Evolutionary conservation across 2,113 vertebrate genomes (phyloP), one percentile per base, ranked within the genome.

Genomic region (Gila orcuttii): DNA sequence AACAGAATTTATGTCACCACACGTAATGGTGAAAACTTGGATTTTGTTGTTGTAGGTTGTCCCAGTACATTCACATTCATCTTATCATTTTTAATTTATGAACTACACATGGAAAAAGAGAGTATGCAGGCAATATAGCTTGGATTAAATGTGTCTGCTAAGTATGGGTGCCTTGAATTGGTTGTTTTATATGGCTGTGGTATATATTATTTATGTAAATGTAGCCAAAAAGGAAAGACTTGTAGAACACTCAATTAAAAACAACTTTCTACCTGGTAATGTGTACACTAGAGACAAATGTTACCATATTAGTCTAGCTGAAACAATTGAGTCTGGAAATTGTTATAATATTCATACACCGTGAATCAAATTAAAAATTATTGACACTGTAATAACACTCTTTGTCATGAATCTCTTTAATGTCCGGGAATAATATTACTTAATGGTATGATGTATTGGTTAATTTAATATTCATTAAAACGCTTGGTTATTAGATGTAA

Each of bases 151-250:
- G 69, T 88, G 87, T 92, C 87, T 83, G 52, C 71, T 87, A 80
- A 91, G 95, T 94, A 92, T 93, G 92, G 91, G 94, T 96, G 92
- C 93, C 93, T 96, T 95, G 89, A 90, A 95, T 93, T 90, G 94
- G 52, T 85, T 28, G 57, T 89, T 90, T 91, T 90, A 79, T 88
- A 86, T 93, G 92, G 91, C 92, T 91, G 88, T 94, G 94, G 87
- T 92, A 77, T 84, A 75, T 68, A 85, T 83, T 89, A 92, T 89
- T 92, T 93, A 93, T 86, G 87, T 79, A 79, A 86, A 77, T 68
- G 42, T 78, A 83, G 85, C 81, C 77, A 86, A 86, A 89, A 82
- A 59, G 42, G 36, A 39, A 74, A 83, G 23, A 23, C 79, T 84
- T 87, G 82, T 82, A 85, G 71, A 73, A 83, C 82, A 78, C 84